Evolutionary conservation across 2,113 vertebrate genomes (phyloP).

Genomic region (Ptychochromis oligacanthus): DNA sequence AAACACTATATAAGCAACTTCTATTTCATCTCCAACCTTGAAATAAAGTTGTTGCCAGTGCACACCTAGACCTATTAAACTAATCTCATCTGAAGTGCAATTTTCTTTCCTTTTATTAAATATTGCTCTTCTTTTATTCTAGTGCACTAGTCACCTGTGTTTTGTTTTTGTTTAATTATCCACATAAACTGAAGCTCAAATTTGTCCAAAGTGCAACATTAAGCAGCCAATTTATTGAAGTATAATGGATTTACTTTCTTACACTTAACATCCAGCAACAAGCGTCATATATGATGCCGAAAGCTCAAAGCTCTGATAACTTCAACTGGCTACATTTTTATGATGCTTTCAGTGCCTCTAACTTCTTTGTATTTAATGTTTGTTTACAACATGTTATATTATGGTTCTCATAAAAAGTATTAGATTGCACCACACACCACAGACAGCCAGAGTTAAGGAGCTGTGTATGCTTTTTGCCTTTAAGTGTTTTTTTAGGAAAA

Average conservation of each 20-base stretch:
- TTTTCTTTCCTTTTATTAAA: not conserved
- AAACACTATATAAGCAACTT: not conserved
- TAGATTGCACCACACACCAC: not conserved
- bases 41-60: slow-evolving; percentile 2
- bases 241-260: not conserved
- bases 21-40: not conserved
- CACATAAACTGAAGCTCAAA: not conserved
- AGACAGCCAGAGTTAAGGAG: not conserved
- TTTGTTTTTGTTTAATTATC: not conserved
- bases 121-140: not conserved
- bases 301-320: not conserved
- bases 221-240: slow-evolving; percentile 1
- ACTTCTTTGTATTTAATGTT: not conserved
- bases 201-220: not conserved
- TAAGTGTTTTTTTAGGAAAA: not conserved
- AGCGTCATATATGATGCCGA: not conserved
- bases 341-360: not conserved
- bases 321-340: not conserved
- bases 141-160: not conserved
- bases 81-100: not conserved
- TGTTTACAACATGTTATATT: not conserved
- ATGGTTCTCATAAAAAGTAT: not conserved
- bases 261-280: not conserved
- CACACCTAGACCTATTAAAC: not conserved
- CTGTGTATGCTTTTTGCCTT: not conserved